Evolutionary conservation across 2,797 vertebrate species (phyloP).

Genomic region (Rousettus madagascariensis): DNA sequence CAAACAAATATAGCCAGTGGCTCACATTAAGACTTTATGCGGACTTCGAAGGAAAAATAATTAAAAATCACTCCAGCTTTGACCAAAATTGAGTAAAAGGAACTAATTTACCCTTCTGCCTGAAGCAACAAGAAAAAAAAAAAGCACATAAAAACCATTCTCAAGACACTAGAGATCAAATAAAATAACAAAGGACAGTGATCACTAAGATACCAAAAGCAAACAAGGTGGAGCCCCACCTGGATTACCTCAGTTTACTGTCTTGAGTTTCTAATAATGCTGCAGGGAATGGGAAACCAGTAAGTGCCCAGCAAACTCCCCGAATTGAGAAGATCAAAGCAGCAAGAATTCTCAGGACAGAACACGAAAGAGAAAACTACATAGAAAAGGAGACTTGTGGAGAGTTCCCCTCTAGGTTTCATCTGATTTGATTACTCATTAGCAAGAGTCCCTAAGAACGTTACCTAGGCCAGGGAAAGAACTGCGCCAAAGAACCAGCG

Average conservation of each 20-base stretch:
- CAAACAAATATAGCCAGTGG: not conserved
- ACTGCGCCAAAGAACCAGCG: not conserved
- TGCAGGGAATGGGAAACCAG: not conserved
- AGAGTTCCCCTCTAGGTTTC: not conserved
- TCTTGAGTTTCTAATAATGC: not conserved
- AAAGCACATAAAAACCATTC: not conserved
- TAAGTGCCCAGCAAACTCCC: not conserved
- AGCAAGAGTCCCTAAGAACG: not conserved
- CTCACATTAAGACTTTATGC: not conserved
- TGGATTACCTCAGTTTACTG: not conserved
- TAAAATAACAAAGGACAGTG: not conserved
- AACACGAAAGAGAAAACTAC: not conserved
- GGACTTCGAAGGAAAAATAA: not conserved
- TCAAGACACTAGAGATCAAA: not conserved
- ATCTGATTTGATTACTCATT: not conserved
- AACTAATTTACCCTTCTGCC: not conserved
- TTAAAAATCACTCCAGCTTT: not conserved
- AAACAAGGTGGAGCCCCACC: not conserved
- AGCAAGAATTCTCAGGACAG: not conserved
- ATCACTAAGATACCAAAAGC: not conserved
- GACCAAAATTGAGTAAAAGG: not conserved
- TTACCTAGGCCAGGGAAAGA: not conserved
- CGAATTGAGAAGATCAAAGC: not conserved
- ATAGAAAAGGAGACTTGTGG: not conserved
- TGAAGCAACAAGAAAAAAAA: not conserved